A percentile compares a stretch with the other conserved stretches of the same genome.
Evolutionary conservation across 2,113 vertebrate species (phyloP).

Genomic region (Eulacestoma nigropectus): DNA sequence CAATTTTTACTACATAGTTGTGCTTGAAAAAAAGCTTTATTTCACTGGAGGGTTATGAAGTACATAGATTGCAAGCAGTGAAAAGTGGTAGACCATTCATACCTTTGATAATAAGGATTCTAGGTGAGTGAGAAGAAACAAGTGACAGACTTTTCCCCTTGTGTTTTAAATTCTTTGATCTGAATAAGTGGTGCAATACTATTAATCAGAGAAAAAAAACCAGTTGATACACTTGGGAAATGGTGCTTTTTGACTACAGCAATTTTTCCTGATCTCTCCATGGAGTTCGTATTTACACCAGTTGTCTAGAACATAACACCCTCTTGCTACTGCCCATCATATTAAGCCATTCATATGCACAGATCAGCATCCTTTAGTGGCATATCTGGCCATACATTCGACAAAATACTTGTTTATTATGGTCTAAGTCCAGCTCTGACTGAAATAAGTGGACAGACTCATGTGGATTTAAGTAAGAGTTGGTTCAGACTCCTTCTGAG

Average conservation of each 20-base stretch:
- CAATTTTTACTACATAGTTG: background rate
- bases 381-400: background rate
- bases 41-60: background rate
- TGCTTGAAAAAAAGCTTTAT: background rate
- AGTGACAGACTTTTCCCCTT: background rate
- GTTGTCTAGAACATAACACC: background rate
- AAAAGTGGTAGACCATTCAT: background rate
- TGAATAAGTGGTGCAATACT: background rate
- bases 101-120: background rate
- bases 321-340: background rate
- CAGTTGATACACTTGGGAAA: background rate
- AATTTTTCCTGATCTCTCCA: background rate
- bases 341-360: background rate
- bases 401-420: constrained; percentile 27
- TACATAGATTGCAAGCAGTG: background rate
- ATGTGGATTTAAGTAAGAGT: background rate
- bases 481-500: background rate
- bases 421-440: background rate
- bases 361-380: background rate
- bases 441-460: background rate
- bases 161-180: background rate
- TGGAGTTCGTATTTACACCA: background rate
- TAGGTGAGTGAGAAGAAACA: background rate
- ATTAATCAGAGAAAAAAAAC: background rate
- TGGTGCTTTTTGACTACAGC: background rate